A percentile compares a stretch with the other conserved stretches of the same genome.
Conservation (phyloP, 2,888 invertebrate genomes). For the Drosophila anomelani region DNA sequence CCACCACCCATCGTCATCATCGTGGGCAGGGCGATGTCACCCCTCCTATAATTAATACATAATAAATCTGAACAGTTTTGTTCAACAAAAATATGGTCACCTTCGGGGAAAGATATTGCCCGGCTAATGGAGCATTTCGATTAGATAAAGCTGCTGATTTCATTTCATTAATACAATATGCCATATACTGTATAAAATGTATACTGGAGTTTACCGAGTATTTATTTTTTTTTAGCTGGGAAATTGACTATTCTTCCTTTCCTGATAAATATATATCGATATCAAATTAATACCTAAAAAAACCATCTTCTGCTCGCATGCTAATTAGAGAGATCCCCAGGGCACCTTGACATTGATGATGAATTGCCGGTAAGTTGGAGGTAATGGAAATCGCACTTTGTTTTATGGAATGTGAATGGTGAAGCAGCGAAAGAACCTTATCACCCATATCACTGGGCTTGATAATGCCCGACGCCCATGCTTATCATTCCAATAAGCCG, state of each 20-base stretch:
- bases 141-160: slow-evolving; percentile 42
- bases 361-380: slow-evolving; percentile 38
- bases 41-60: slow-evolving; percentile 47
- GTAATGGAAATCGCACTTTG: slow-evolving; percentile 1
- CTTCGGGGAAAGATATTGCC: slow-evolving; percentile 12
- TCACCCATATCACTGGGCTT: slow-evolving; percentile 10
- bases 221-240: neutral
- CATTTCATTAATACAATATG: slow-evolving; percentile 29
- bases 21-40: slow-evolving; percentile 31
- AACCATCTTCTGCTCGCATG: slow-evolving; percentile 15
- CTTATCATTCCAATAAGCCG: slow-evolving; percentile 45
- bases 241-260: too few relatives aligned
- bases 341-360: slow-evolving; percentile 70
- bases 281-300: too few relatives aligned
- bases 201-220: neutral
- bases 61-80: slow-evolving; percentile 43
- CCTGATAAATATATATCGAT: too few relatives aligned
- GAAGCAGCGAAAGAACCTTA: slow-evolving; percentile 15
- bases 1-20: too few relatives aligned
- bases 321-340: slow-evolving; percentile 48
- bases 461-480: slow-evolving; percentile 19
- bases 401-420: slow-evolving; percentile 9
- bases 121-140: slow-evolving; percentile 27
- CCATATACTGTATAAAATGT: neutral
- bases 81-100: slow-evolving; percentile 3